A percentile compares a stretch with the other conserved stretches of the same genome.
phyloP scores from a whole-genome alignment of 2,888 invertebrate genomes.

The Muschampia plurimacula region DNA sequence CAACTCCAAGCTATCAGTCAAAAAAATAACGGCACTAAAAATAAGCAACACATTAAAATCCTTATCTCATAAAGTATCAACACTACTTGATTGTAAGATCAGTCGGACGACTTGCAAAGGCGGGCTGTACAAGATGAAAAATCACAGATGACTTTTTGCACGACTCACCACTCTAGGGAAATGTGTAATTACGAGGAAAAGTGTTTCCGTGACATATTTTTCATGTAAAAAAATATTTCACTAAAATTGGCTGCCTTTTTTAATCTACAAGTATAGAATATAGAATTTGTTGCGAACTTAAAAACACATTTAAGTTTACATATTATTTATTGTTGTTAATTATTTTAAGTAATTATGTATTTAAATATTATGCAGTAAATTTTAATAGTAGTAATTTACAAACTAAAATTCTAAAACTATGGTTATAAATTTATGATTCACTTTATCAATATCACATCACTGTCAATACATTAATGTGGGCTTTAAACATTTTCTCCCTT shows the following conservation, averaged over 20 bases:
- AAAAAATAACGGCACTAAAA: not conserved
- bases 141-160: constrained; percentile 79
- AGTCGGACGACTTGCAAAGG: constrained; percentile 61
- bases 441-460: too few species aligned
- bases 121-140: constrained; percentile 78
- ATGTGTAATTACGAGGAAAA: constrained; percentile 67
- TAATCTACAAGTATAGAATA: not conserved
- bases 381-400: too few species aligned
- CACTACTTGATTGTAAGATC: constrained; percentile 48
- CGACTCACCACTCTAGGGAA: constrained; percentile 70
- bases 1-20: not conserved
- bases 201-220: constrained; percentile 48
- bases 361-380: too few species aligned
- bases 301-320: not conserved
- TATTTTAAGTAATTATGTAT: not conserved
- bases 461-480: too few species aligned
- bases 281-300: not conserved
- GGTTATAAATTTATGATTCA: too few species aligned
- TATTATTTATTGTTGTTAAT: not conserved
- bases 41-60: not conserved
- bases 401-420: too few species aligned
- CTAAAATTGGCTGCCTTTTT: not conserved
- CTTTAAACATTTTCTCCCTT: not conserved
- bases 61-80: constrained; percentile 48
- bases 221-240: constrained; percentile 9